These are phyloP conservation scores for Schizopygopsis malacanthus DNA, from an alignment of 2,797 vertebrate species.

Conservation along the genomic window DNA sequence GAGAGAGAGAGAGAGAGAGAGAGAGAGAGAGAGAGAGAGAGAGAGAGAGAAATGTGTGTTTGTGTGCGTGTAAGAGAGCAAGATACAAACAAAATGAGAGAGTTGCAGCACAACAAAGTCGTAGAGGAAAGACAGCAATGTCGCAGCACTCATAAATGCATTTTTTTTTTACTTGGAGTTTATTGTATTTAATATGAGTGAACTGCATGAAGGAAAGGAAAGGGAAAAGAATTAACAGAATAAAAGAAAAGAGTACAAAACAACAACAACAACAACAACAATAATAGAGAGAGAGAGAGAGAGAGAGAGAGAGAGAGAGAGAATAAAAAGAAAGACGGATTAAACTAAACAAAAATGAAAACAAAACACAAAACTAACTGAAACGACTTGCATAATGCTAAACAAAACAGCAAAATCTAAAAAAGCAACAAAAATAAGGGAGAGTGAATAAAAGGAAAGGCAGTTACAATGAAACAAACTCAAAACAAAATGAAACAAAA, in stretches of 20 bases:
- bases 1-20: slow-evolving; percentile 27
- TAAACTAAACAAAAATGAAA: neutral
- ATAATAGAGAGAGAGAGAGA: too few relatives aligned
- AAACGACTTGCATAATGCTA: neutral
- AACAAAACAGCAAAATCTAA: neutral
- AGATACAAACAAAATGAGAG: slow-evolving; percentile 38
- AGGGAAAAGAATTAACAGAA: neutral
- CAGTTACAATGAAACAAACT: neutral
- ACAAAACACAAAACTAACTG: neutral
- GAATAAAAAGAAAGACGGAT: neutral
- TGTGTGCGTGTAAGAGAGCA: neutral
- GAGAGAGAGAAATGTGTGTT: slow-evolving; percentile 8
- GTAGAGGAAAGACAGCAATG: neutral
- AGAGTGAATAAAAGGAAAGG: neutral
- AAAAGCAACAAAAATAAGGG: neutral
- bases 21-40: slow-evolving; percentile 33
- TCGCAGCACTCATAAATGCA: slow-evolving; percentile 3
- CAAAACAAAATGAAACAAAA: neutral
- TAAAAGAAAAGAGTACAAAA: slow-evolving; percentile 2
- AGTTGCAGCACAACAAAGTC: slow-evolving; percentile 38
- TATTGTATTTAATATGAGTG: neutral
- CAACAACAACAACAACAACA: neutral
- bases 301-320: too few relatives aligned
- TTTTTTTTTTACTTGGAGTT: slow-evolving; percentile 12
- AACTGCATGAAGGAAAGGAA: neutral